Base-by-base conservation (phyloP, 2,113 vertebrate genomes). In the Rhinoderma darwinii region DNA sequence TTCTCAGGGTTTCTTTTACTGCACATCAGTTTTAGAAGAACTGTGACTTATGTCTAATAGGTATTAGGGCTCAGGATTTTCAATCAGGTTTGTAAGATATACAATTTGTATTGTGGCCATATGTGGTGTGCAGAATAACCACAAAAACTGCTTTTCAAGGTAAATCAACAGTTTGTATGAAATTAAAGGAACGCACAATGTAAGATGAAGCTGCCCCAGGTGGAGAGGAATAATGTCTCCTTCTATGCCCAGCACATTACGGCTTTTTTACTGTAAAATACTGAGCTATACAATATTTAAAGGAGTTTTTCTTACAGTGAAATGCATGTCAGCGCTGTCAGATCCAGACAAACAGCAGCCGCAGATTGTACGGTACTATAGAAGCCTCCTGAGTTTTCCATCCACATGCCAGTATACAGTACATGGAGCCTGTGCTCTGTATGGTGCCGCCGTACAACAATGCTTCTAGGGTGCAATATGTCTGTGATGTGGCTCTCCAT, bases 11-110 rank as follows among this genome's bases (percentile, higher is more conserved):
- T 43, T 81, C 37, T 81, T 0, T 25, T 63, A 18, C 32, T 39
- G 22, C 35, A 41, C 35, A 27, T 41, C 22, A 41, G 54, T 27
- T 80, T 80, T 80, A 81, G 54, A 61, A 32, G 11, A 78, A 61
- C 22, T 22, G 77, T 56, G 56, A 41, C 56, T 63, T 82, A 43
- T n/a, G 41, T 44, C 12, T 63, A 66, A 82, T 82, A 30, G 56
- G 61, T 82, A 82, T 63, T 63, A 43, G n/a, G 56, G 35, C 32
- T 66, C 25, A 63, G 41, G 79, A 82, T 82, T 82, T 44, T 82
- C 20, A 63, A 30, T 63, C 56, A 63, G 79, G 41, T 37, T 41
- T 63, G 39, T 63, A 63, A 80, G 32, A 41, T 80, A 61, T 12
- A 61, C 37, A 80, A 9, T 27, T 27, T 66, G 37, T 39, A 66